These are phyloP conservation scores for Glandiceps talaboti DNA, from an alignment of 53 echinoderm and acorn worm genomes.

Conservation along the genomic window DNA sequence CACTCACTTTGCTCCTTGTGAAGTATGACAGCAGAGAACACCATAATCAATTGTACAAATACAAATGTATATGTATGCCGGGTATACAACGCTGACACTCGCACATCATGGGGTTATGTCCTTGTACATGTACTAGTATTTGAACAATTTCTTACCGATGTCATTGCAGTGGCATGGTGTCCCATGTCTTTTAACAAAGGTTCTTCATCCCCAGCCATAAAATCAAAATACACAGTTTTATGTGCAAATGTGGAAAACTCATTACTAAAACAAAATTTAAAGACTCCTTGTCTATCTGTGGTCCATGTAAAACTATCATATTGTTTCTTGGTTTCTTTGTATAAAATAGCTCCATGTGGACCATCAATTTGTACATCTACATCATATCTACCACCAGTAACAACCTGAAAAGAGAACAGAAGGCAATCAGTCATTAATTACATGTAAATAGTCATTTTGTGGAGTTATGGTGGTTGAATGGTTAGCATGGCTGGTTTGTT, in stretches of 20 bases:
- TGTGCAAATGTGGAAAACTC: constrained; percentile 97
- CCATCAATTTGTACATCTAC: constrained; percentile 65
- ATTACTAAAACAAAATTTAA: constrained; percentile 97
- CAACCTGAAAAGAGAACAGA: constrained; percentile 53
- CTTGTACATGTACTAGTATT: too few relatives aligned
- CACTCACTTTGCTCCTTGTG: too few relatives aligned
- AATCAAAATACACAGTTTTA: constrained; percentile 96
- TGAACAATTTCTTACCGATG: constrained; percentile 84
- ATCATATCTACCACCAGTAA: constrained; percentile 92
- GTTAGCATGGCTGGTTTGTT: too few relatives aligned
- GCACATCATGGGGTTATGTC: too few relatives aligned
- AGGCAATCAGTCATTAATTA: too few relatives aligned
- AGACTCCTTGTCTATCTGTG: constrained; percentile 41
- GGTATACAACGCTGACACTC: too few relatives aligned
- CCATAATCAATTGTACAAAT: too few relatives aligned
- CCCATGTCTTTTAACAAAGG: constrained; percentile 60
- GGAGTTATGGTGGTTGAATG: too few relatives aligned
- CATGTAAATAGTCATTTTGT: too few relatives aligned
- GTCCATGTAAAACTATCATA: constrained; percentile 86
- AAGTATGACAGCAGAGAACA: too few relatives aligned
- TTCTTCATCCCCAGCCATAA: constrained; percentile 78
- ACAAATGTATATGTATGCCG: too few relatives aligned
- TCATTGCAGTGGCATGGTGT: constrained; percentile 80
- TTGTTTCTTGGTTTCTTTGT: constrained; percentile 90
- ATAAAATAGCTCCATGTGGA: constrained; percentile 49